phyloP scores from a whole-genome alignment of 2,888 invertebrate genomes.

The Sinopyrophorus schimmeli region DNA sequence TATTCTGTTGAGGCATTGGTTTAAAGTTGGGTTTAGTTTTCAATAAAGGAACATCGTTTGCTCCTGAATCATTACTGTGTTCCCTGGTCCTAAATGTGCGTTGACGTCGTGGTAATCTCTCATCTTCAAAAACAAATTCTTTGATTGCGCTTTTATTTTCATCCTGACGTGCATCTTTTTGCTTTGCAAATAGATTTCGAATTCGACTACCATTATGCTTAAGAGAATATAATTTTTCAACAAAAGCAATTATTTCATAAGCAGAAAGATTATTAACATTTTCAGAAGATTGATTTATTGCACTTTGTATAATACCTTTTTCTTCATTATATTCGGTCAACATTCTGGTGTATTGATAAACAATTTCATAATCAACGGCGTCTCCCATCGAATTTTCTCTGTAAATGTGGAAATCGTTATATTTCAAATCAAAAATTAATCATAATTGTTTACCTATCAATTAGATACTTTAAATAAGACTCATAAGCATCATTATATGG shows the following conservation, averaged over 20 bases:
- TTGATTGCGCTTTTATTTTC: slow-evolving; percentile 9
- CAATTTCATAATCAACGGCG: slow-evolving; percentile 31
- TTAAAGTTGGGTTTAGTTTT: too few relatives aligned
- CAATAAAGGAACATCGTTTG: too few relatives aligned
- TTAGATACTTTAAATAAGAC: slow-evolving; percentile 47
- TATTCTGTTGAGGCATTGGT: too few relatives aligned
- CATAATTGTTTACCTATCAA: slow-evolving; percentile 40
- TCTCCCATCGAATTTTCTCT: slow-evolving; percentile 41
- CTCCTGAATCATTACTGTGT: too few relatives aligned
- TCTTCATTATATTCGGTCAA: slow-evolving; percentile 40
- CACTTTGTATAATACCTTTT: slow-evolving; percentile 39
- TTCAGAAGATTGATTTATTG: slow-evolving; percentile 20
- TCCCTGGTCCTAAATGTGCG: too few relatives aligned
- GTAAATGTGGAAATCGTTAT: slow-evolving; percentile 13
- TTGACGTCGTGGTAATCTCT: too few relatives aligned
- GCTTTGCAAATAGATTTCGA: slow-evolving; percentile 41
- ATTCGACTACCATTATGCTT: slow-evolving; percentile 44
- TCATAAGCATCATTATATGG: slow-evolving; percentile 48
- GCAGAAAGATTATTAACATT: slow-evolving; percentile 29
- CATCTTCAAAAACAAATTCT: slow-evolving; percentile 10
- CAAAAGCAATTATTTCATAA: slow-evolving; percentile 36
- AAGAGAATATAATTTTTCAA: slow-evolving; percentile 40
- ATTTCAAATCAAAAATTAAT: background rate
- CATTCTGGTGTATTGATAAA: slow-evolving; percentile 38
- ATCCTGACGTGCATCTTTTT: slow-evolving; percentile 38